Evolutionary conservation across 2,888 invertebrate genomes (phyloP), one percentile per base, ranked within the genome.

Genomic region (Meganola albula): DNA sequence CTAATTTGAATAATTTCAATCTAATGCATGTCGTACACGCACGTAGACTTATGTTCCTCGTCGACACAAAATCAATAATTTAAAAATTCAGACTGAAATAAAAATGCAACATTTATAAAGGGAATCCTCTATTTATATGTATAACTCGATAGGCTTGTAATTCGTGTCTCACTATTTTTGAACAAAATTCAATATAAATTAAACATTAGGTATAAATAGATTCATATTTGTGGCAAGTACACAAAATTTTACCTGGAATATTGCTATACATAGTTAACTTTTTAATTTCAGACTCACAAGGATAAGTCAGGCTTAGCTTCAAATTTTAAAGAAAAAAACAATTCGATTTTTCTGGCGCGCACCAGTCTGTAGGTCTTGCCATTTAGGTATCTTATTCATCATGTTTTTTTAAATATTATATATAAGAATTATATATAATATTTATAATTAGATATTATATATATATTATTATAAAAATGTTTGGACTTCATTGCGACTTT

Each of bases 111-210:
- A 27, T 22, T 31, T 70, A 67, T 70, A 75, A 74, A 75, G 72
- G 76, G 71, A 77, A 74, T 74, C 58, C 59, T 76, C 74, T 78
- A 78, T 76, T 75, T 69, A 59, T 63, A 63, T 62, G 59, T 63
- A n/a, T 72, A 74, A 74, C 68, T 74, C 63, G 65, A 74, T 77
- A 77, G 76, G 74, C 74, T 74, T 69, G 61, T 74, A 67, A 63
- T 71, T 69, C 64, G 67, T 69, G 66, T 78, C 69, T 75, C 73
- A 73, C 71, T 74, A 71, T 64, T 61, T 68, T 64, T 62, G 55
- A 71, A 71, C 62, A 68, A 65, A 61, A 33, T 55, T 66, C 58
- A 58, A 51, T 58, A 66, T 70, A 73, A 67, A 66, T 62, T 56
- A 61, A 56, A n/a, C n/a, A n/a, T n/a, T n/a, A n/a, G n/a, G n/a